phyloP scores from a whole-genome alignment of 2,888 invertebrate species.

The Caenorhabditis plicata region DNA sequence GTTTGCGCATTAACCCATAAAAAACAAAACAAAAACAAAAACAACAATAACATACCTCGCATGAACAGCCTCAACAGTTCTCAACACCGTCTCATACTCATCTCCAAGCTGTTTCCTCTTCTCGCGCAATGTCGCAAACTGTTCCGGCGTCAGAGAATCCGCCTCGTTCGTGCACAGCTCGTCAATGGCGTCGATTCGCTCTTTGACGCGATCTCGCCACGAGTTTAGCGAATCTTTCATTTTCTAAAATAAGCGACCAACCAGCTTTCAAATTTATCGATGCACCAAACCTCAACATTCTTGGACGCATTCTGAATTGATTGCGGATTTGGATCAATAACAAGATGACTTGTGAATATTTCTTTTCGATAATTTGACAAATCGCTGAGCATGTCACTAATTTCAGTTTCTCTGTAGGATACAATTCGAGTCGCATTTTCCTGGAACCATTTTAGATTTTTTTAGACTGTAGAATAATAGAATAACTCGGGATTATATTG shows the following conservation, averaged over 20 bases:
- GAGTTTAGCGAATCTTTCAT: conserved; percentile 43
- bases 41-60: conserved; percentile 14
- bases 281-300: conserved; percentile 32
- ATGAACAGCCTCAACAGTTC: conserved; percentile 45
- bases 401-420: conserved; percentile 22
- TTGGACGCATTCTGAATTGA: conserved; percentile 33
- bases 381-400: conserved; percentile 30
- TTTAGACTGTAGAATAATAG: too few species aligned
- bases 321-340: conserved; percentile 36
- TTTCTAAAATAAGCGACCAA: conserved; percentile 28
- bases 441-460: too few species aligned
- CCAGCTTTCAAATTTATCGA: too few species aligned
- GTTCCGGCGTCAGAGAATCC: conserved; percentile 87
- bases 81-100: conserved; percentile 52
- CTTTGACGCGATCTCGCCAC: conserved; percentile 41
- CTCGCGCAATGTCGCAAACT: conserved; percentile 76
- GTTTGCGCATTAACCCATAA: too few species aligned
- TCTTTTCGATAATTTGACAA: conserved; percentile 32
- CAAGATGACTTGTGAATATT: conserved; percentile 41
- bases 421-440: conserved; percentile 38
- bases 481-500: too few species aligned
- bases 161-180: conserved; percentile 72
- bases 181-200: conserved; percentile 44
- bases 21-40: neutral
- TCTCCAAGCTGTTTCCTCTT: conserved; percentile 44